Evolutionary conservation across 1,140 invertebrate species (phyloP), one percentile per base, ranked within the genome.

Genomic region (Drosophila dunni): DNA sequence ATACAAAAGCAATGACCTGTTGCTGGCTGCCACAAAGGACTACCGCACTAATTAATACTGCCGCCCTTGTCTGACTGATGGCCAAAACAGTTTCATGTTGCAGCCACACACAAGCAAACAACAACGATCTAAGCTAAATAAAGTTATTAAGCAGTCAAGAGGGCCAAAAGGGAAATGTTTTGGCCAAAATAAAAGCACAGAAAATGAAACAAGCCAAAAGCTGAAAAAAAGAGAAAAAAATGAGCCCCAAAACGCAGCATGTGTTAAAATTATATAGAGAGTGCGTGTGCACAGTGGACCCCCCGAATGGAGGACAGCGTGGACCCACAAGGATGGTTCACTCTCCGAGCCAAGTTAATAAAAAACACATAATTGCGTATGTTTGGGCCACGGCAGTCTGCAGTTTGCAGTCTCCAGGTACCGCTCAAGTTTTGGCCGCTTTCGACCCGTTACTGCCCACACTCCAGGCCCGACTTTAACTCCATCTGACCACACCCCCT

Each of bases 211-310:
- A 65, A 78, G 75, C 60, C 24, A 69, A 84, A 84, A 84, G 8
- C 9, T 15, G 34, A 7, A 7, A 24, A 36, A 4, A 24, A 46
- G 57, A 61, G 2, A 6, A 17, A 50, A 48, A 50, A 54, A 2
- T 29, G 24, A 53, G 57, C 58, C 71, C 83, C 64, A 83, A 88
- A 89, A 89, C 83, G 63, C 83, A 89, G 83, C 83, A 88, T 88
- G 83, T 88, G 83, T 88, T 88, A 88, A 88, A 89, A 88, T 88
- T 89, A 88, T 88, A 88, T 88, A 88, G 84, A 88, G 83, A 83
- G 83, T 89, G 83, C 84, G 83, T 89, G 83, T 72, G 68, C 74
- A 69, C 79, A 85, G 57, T 58, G 72, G 83, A 83, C 84, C 79
- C 79, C 83, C 83, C 83, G 81, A 88, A 82, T 82, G 83, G 80